Base-by-base conservation (phyloP, 2,113 vertebrate genomes). In the Myotis lucifugus region DNA sequence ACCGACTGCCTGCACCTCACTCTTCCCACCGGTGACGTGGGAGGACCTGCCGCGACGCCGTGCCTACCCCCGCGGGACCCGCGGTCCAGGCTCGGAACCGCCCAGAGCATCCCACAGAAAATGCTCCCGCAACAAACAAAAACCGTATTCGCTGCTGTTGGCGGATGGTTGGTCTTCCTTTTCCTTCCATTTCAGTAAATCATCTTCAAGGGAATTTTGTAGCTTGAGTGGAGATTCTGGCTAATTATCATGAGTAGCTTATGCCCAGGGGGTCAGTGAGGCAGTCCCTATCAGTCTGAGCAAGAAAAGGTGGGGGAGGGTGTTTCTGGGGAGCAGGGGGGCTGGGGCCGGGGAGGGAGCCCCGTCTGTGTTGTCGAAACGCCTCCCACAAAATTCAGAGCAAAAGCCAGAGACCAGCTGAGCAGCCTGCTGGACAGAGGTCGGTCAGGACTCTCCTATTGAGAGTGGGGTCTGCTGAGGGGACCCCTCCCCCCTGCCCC, bases 101-200 rank as follows among this genome's bases (percentile, higher is more conserved):
- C 13, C 5, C 11, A 4, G 52, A 14, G 10, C 6, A 8, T 8
- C 48, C 5, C 72, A 0, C 25, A 25, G 81, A 19, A 69, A 21
- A 8, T 5, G 13, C n/a, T 12, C 37, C 78, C 37, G 9, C 74
- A 5, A 3, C 54, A 64, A 23, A 18, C 37, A 29, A 59, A 70
- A 46, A 3, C 21, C 48, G 2, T 40, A 0, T 46, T 27, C 2
- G 8, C 5, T n/a, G 7, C 5, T 66, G 32, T 3, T 1, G 21
- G 88, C 5, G 8, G 40, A 42, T 6, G 12, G 5, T 6, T 18
- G 34, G 4, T 42, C 19, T 34, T 90, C 50, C 23, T 79, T 83
- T 67, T 40, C 27, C 46, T 70, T 82, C 48, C n/a, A 14, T 93
- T 89, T 84, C 66, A 70, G 84, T 66, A 59, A 72, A 72, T 93